phyloP scores from a whole-genome alignment of 1,140 invertebrate species.

The Streblospio benedicti region DNA sequence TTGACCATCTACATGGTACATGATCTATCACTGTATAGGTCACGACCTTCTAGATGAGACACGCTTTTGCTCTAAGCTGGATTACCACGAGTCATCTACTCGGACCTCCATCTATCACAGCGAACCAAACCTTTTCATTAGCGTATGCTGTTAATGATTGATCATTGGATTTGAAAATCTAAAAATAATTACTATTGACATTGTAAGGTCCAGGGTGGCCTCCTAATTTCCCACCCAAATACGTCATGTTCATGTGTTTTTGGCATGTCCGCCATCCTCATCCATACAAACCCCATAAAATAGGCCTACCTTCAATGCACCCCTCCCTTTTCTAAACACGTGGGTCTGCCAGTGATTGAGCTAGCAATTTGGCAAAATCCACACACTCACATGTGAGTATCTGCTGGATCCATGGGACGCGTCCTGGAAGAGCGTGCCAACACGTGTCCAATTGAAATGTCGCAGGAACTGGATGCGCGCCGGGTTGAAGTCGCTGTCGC shows the following conservation, averaged over 20 bases:
- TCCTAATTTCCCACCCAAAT: neutral
- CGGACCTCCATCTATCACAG: too few species aligned
- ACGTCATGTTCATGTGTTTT: neutral
- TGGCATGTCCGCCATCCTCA: neutral
- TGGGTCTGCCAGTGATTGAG: neutral
- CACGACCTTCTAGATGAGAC: too few species aligned
- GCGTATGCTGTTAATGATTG: too few species aligned
- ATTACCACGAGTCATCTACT: too few species aligned
- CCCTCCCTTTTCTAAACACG: conserved; percentile 4
- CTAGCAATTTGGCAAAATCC: neutral
- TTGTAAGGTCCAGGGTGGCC: neutral
- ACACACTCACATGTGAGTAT: conserved; percentile 29
- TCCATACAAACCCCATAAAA: neutral
- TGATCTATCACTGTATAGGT: too few species aligned
- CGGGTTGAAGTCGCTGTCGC: conserved; percentile 75
- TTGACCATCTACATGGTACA: too few species aligned
- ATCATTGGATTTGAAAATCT: too few species aligned
- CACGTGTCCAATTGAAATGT: conserved; percentile 92
- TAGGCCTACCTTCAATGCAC: neutral
- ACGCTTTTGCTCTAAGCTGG: too few species aligned
- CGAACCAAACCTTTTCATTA: too few species aligned
- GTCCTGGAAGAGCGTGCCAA: conserved; percentile 94
- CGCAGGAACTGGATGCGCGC: conserved; percentile 77
- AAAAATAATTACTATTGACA: neutral
- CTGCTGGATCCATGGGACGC: conserved; percentile 29